Evolutionary conservation across 2,888 invertebrate species (phyloP), one percentile per base, ranked within the genome.

Genomic region (Drosophila meridiana): DNA sequence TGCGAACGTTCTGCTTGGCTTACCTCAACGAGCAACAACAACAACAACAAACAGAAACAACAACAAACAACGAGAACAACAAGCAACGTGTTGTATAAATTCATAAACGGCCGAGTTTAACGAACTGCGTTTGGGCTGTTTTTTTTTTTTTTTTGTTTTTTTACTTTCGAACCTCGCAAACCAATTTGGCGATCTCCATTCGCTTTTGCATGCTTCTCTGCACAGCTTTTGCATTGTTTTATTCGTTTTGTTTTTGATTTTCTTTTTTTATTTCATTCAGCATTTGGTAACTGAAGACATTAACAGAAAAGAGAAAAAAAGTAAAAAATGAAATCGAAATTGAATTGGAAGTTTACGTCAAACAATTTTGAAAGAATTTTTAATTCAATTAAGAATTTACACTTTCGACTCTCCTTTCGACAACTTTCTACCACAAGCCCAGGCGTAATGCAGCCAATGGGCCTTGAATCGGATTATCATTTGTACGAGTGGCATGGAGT

Each of bases 71-170:
- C 52, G 20, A 32, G 57, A 60, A 69, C 61, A 76, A 66, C 65
- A 43, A 73, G 73, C 77, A 73, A 74, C 72, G 63, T 74, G 76
- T 73, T 76, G 73, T 73, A 68, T 68, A 84, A 77, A 84, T 81
- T 86, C 76, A 87, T 87, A 85, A 85, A 76, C 87, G 81, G 63
- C 48, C 60, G 76, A 76, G 85, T 87, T 85, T 85, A 85, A 87
- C 85, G 85, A 85, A 85, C 85, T 85, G 71, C 63, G 75, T 75
- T 81, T 78, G 74, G 69, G 69, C 42, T 70, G 62, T 67, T 68
- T 63, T 58, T 45, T 43, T 7, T 69, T 69, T 65, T 60, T 50
- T 47, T 30, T 43, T 52, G 3, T 34, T 34, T 20, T 63, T 66
- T 73, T 53, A 28, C 52, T 48, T 61, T 58, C 14, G 38, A 43